Conservation (phyloP, 2,797 vertebrate genomes). For the Chloroceryle amazona region DNA sequence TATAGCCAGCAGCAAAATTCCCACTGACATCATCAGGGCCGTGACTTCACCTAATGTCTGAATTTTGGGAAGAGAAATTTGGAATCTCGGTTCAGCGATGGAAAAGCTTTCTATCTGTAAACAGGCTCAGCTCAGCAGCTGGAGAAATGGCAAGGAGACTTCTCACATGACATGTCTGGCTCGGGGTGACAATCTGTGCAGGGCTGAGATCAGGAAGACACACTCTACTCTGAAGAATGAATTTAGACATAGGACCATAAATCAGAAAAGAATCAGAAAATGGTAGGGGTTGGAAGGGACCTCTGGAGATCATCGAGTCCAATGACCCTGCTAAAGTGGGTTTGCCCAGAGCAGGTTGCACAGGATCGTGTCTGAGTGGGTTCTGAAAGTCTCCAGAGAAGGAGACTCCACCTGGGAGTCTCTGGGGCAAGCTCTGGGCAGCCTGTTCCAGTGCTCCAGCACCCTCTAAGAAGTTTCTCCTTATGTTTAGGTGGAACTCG, state of each 20-base stretch:
- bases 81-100: neutral
- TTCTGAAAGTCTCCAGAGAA: too few relatives aligned
- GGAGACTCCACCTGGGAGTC: too few relatives aligned
- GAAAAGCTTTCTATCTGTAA: neutral
- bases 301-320: neutral
- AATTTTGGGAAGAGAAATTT: neutral
- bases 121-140: neutral
- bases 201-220: neutral
- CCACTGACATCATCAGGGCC: accelerated
- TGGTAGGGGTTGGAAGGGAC: neutral
- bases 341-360: too few relatives aligned
- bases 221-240: neutral
- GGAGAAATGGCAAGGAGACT: neutral
- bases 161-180: neutral
- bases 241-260: neutral
- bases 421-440: too few relatives aligned
- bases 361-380: too few relatives aligned
- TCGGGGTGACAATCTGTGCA: neutral
- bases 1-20: neutral
- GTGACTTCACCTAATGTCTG: neutral
- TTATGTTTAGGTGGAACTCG: too few relatives aligned
- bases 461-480: too few relatives aligned
- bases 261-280: neutral
- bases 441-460: too few relatives aligned
- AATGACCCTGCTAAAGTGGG: neutral